phyloP scores from a whole-genome alignment of 2,113 vertebrate species.

The Sciurus niger region DNA sequence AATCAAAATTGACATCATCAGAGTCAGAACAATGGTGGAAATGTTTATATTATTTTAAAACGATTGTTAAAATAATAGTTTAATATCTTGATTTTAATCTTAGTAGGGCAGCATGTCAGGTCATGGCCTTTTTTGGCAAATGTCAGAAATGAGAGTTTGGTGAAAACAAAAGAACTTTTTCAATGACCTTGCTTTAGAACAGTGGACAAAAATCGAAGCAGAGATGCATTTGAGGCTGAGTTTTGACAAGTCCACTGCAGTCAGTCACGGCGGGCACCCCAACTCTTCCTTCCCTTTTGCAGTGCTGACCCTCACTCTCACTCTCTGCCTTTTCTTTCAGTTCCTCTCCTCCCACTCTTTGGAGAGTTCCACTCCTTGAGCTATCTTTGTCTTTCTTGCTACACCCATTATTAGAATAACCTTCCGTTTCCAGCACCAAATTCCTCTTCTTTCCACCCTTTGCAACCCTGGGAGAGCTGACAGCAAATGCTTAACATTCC shows the following conservation, averaged over 20 bases:
- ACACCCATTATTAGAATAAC: slow-evolving; percentile 36
- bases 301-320: background rate
- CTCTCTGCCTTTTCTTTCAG: background rate
- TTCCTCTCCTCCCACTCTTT: slow-evolving; percentile 53
- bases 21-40: background rate
- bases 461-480: background rate
- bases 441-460: background rate
- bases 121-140: background rate
- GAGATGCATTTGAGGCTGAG: background rate
- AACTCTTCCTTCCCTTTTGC: background rate
- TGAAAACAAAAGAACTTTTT: background rate
- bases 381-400: slow-evolving; percentile 64
- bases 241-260: background rate
- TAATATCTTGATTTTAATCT: slow-evolving; percentile 21
- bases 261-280: background rate
- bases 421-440: background rate
- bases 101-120: background rate
- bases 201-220: background rate
- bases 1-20: background rate
- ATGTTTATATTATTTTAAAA: background rate
- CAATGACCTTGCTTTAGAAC: background rate
- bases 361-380: background rate
- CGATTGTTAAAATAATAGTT: background rate
- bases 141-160: background rate
- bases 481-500: rapidly evolving